These are phyloP conservation scores for Rhaphigaster nebulosa DNA, from an alignment of 2,888 invertebrate species.

Conservation along the genomic window DNA sequence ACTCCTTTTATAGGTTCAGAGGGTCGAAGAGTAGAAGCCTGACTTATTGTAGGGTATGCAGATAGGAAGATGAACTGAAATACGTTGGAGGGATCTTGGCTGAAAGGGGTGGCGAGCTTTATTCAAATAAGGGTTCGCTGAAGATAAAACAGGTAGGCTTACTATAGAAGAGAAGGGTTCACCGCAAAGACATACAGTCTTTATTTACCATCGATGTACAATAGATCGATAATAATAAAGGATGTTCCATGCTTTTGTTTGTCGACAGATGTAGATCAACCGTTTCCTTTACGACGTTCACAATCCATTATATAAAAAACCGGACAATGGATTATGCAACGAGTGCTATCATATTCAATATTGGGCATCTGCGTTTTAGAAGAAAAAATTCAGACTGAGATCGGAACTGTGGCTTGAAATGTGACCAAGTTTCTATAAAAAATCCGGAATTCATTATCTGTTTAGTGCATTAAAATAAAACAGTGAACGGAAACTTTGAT, in stretches of 20 bases:
- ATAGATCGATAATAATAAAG: constrained; percentile 62
- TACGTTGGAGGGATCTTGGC: constrained; percentile 57
- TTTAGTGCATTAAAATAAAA: too few relatives aligned
- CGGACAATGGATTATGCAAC: background rate
- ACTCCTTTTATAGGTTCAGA: background rate
- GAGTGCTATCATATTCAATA: constrained; percentile 21
- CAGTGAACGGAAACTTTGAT: too few relatives aligned
- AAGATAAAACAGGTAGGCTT: constrained; percentile 55
- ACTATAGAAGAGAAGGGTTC: constrained; percentile 50
- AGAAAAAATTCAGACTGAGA: background rate
- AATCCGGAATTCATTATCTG: too few relatives aligned
- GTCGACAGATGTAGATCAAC: constrained; percentile 55
- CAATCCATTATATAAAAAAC: background rate
- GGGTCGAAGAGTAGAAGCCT: background rate
- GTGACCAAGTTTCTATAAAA: too few relatives aligned
- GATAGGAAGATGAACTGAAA: constrained; percentile 56
- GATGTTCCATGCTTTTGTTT: constrained; percentile 51
- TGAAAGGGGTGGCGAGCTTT: constrained; percentile 55
- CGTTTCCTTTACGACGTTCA: constrained; percentile 45
- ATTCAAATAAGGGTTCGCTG: constrained; percentile 51
- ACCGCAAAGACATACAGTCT: constrained; percentile 60
- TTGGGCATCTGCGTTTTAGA: background rate
- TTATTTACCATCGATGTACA: constrained; percentile 61
- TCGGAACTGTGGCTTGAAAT: too few relatives aligned
- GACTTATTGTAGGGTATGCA: constrained; percentile 42